phyloP scores from a whole-genome alignment of 2,888 invertebrate genomes.

The Tipula helvola region DNA sequence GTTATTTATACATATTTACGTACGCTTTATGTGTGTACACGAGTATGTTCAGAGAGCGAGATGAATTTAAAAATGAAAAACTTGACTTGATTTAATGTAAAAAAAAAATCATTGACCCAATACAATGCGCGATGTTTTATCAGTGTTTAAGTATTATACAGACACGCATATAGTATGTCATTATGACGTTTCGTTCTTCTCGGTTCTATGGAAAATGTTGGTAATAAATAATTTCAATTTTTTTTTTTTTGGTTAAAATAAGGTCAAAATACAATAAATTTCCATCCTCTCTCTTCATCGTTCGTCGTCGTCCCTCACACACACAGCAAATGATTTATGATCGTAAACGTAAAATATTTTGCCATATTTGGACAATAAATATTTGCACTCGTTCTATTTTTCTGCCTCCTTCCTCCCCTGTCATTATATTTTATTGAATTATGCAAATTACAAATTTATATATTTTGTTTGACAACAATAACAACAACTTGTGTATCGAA shows the following conservation, averaged over 20 bases:
- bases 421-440: neutral
- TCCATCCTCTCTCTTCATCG: neutral
- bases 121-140: neutral
- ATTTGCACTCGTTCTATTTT: neutral
- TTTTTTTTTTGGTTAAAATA: neutral
- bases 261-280: slow-evolving; percentile 4
- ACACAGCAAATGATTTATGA: neutral
- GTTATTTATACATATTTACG: neutral
- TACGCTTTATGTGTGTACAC: neutral
- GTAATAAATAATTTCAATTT: neutral
- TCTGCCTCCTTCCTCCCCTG: neutral
- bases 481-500: neutral
- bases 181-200: neutral
- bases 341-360: neutral
- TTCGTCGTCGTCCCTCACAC: neutral
- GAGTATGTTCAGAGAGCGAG: neutral
- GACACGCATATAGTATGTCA: neutral
- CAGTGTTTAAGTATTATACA: neutral
- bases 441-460: neutral
- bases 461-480: neutral
- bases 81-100: neutral
- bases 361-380: neutral
- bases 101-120: neutral
- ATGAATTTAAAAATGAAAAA: neutral
- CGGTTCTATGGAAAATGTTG: neutral